Conservation (phyloP, 1,140 invertebrate genomes). For the Onthophagus taurus region DNA sequence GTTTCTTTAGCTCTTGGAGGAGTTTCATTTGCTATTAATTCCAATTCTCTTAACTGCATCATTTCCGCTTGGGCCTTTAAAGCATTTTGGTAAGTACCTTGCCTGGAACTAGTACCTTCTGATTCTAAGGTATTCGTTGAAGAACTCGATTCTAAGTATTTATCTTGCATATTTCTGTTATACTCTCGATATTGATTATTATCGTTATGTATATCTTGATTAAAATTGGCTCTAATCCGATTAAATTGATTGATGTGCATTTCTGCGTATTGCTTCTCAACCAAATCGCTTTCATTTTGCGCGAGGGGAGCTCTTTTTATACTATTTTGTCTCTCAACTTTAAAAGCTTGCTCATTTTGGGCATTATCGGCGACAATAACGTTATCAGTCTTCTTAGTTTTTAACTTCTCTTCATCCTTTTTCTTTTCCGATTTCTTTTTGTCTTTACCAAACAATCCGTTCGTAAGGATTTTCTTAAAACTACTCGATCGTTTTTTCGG, state of each 20-base stretch:
- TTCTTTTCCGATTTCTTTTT: slow-evolving; percentile 29
- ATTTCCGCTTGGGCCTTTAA: slow-evolving; percentile 14
- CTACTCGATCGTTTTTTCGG: slow-evolving; percentile 31
- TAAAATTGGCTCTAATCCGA: slow-evolving; percentile 19
- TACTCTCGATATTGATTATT: background rate
- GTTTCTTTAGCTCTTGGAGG: slow-evolving; percentile 28
- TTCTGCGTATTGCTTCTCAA: slow-evolving; percentile 26
- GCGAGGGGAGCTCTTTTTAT: background rate
- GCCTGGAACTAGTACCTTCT: slow-evolving; percentile 14
- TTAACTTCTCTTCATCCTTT: slow-evolving; percentile 17
- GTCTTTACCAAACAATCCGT: slow-evolving; percentile 28
- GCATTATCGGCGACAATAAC: slow-evolving; percentile 25
- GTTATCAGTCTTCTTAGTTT: slow-evolving; percentile 21
- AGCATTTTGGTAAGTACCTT: slow-evolving; percentile 22
- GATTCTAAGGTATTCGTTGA: slow-evolving; percentile 28
- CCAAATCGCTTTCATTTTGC: slow-evolving; percentile 12
- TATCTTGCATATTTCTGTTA: slow-evolving; percentile 10
- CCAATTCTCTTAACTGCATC: slow-evolving; percentile 9
- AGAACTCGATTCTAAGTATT: slow-evolving; percentile 34
- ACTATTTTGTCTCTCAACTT: slow-evolving; percentile 10
- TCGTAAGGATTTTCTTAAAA: slow-evolving; percentile 28
- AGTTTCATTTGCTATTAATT: slow-evolving; percentile 18
- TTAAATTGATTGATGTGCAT: slow-evolving; percentile 28
- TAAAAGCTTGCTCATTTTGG: slow-evolving; percentile 28
- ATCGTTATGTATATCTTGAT: background rate